Conservation (phyloP, 64 coral and sea anemone genomes). For the Orbicella faveolata region DNA sequence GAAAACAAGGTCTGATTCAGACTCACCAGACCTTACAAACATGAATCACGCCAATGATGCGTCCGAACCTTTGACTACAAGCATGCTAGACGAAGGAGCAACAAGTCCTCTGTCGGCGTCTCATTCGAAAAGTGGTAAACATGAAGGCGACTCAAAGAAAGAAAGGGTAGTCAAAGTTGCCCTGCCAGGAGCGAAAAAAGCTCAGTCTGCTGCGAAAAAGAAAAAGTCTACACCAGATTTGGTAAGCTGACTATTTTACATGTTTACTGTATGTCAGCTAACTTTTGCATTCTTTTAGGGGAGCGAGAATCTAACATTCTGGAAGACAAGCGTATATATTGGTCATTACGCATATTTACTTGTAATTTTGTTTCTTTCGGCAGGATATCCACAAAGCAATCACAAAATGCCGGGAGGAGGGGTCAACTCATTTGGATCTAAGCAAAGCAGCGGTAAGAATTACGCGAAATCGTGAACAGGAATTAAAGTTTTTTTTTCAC, state of each 20-base stretch:
- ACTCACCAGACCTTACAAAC: constrained; percentile 27
- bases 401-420: constrained; percentile 92
- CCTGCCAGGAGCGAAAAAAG: constrained; percentile 46
- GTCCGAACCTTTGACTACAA: neutral
- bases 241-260: constrained; percentile 37
- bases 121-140: constrained; percentile 27
- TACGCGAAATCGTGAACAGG: neutral
- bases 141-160: constrained; percentile 10
- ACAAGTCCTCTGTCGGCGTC: neutral
- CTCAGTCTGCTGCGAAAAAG: constrained; percentile 79
- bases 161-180: constrained; percentile 30
- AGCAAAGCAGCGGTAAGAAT: constrained; percentile 94
- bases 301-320: neutral
- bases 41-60: constrained; percentile 17
- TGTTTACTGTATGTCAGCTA: constrained; percentile 8
- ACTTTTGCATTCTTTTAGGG: constrained; percentile 1
- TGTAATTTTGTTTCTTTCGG: constrained; percentile 7
- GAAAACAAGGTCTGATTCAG: constrained; percentile 18
- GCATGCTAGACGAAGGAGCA: constrained; percentile 36
- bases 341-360: constrained; percentile 17
- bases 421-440: constrained; percentile 82
- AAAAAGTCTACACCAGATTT: constrained; percentile 87
- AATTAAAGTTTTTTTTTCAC: neutral
- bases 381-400: constrained; percentile 99
- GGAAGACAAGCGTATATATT: neutral